Evolutionary conservation across 2,888 invertebrate genomes (phyloP).

Genomic region (Ochropleura plecta): DNA sequence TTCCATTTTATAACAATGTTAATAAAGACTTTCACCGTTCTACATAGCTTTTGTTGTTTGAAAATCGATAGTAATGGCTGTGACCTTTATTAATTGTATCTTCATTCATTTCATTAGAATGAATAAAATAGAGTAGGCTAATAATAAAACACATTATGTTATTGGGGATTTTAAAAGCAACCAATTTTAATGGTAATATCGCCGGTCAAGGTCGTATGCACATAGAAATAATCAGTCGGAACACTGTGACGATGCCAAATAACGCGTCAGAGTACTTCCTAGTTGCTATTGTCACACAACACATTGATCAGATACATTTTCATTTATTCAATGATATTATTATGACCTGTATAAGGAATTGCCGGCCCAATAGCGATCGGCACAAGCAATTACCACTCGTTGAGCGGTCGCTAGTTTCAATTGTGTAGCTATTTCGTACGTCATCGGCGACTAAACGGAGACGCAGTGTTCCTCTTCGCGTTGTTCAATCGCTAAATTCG

Average conservation of each 20-base stretch:
- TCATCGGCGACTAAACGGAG: slow-evolving; percentile 58
- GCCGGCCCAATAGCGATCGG: slow-evolving; percentile 78
- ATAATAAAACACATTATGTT: slow-evolving; percentile 27
- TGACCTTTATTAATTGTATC: slow-evolving; percentile 46
- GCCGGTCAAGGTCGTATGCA: slow-evolving; percentile 63
- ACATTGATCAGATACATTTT: slow-evolving; percentile 68
- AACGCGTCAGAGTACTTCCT: slow-evolving; percentile 68
- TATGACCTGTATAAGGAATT: slow-evolving; percentile 76
- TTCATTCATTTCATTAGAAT: slow-evolving; percentile 28
- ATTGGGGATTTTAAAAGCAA: slow-evolving; percentile 50
- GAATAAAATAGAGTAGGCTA: slow-evolving; percentile 28
- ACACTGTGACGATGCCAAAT: slow-evolving; percentile 65
- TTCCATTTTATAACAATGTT: slow-evolving; percentile 24
- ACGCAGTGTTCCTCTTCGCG: slow-evolving; percentile 38
- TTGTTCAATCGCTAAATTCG: slow-evolving; percentile 48
- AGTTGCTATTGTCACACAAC: slow-evolving; percentile 53
- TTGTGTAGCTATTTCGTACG: slow-evolving; percentile 82
- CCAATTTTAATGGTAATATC: slow-evolving; percentile 62
- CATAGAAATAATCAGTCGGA: slow-evolving; percentile 57
- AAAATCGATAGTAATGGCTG: slow-evolving; percentile 36
- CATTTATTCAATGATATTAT: slow-evolving; percentile 74
- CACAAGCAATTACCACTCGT: slow-evolving; percentile 87
- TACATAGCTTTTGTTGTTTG: slow-evolving; percentile 9
- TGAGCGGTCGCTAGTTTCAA: slow-evolving; percentile 85
- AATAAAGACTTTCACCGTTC: slow-evolving; percentile 6